phyloP scores from a whole-genome alignment of 2,888 invertebrate genomes.

The Cerastis rubricosa region DNA sequence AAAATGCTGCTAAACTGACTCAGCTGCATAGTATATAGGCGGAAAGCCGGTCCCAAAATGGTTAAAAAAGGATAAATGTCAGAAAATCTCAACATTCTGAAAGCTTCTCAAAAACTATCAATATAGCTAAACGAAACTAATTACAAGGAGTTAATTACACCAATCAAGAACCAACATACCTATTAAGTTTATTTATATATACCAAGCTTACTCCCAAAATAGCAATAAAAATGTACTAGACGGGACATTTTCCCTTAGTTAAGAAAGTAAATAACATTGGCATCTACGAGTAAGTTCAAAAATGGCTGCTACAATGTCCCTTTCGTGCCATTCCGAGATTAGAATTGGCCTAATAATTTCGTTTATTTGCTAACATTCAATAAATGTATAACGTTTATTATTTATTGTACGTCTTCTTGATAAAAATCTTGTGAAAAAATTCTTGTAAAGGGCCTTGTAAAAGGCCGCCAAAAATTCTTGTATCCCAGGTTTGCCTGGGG shows the following conservation, averaged over 20 bases:
- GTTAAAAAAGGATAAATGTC: not conserved
- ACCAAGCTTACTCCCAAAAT: conserved; percentile 23
- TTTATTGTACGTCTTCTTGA: not conserved
- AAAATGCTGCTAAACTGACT: no score
- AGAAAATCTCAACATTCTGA: not conserved
- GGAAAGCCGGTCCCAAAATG: not conserved
- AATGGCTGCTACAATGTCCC: conserved; percentile 13
- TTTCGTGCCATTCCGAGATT: conserved; percentile 32
- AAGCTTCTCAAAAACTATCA: not conserved
- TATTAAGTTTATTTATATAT: not conserved
- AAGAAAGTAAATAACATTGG: conserved; percentile 35
- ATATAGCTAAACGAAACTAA: not conserved
- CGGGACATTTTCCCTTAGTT: conserved; percentile 32
- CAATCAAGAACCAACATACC: not conserved
- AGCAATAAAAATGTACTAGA: conserved; percentile 24
- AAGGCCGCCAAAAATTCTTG: no score
- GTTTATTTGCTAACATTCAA: conserved; percentile 1
- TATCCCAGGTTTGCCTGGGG: no score
- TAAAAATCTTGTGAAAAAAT: not conserved
- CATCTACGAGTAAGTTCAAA: conserved; percentile 10
- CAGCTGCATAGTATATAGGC: no score
- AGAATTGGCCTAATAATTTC: conserved; percentile 16
- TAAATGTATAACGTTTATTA: not conserved
- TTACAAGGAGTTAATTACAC: not conserved
- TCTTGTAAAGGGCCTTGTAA: no score